These are phyloP conservation scores for Polietes domitor DNA, from an alignment of 2,888 invertebrate species.

Conservation along the genomic window DNA sequence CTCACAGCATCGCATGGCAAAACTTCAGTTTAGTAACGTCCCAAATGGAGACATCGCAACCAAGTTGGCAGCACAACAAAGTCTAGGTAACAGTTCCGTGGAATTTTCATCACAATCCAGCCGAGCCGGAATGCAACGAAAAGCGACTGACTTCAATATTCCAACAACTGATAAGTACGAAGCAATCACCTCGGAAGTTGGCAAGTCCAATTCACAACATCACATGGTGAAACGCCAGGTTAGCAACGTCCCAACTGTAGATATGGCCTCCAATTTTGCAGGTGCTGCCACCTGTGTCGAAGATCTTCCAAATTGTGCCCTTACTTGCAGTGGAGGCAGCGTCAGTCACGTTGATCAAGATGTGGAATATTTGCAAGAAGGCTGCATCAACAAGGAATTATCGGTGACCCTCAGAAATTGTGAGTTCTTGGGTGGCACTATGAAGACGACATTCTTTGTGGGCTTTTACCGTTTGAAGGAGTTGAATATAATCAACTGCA, in stretches of 20 bases:
- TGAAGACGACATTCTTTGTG: slow-evolving; percentile 36
- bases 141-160: too few relatives aligned
- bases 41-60: too few relatives aligned
- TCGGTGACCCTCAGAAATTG: slow-evolving; percentile 35
- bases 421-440: slow-evolving; percentile 33
- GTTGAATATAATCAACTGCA: slow-evolving; percentile 39
- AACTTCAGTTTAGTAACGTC: too few relatives aligned
- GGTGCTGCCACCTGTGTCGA: slow-evolving; percentile 11
- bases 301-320: slow-evolving; percentile 27
- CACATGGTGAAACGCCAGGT: neutral
- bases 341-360: slow-evolving; percentile 40
- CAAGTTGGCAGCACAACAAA: too few relatives aligned
- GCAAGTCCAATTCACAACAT: neutral
- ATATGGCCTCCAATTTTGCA: neutral
- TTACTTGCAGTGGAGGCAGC: slow-evolving; percentile 33
- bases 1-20: too few relatives aligned
- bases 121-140: too few relatives aligned
- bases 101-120: too few relatives aligned
- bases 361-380: neutral
- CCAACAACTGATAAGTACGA: too few relatives aligned
- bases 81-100: too few relatives aligned
- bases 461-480: slow-evolving; percentile 4
- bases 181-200: too few relatives aligned
- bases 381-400: slow-evolving; percentile 7
- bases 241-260: neutral